Conservation (phyloP, 2,113 vertebrate species). For the Tursiops truncatus region DNA sequence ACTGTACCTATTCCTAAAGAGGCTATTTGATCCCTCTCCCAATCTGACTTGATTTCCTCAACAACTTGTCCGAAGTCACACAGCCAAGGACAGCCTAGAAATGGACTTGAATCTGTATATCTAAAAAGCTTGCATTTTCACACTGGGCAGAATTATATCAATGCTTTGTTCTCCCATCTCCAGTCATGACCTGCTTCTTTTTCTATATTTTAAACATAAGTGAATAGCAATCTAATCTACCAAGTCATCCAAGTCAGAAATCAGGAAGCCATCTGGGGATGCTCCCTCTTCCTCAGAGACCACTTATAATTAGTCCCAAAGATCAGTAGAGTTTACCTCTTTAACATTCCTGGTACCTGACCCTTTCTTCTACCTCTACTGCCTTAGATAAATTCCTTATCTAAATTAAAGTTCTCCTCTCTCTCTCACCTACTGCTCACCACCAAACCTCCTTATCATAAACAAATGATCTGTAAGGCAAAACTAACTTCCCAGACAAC, state of each 20-base stretch:
- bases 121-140: neutral
- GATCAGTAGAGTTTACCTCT: neutral
- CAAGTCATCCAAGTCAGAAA: neutral
- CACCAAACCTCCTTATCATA: neutral
- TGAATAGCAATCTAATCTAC: neutral
- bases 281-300: neutral
- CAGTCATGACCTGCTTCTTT: neutral
- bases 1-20: slow-evolving; percentile 7
- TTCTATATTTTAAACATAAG: neutral
- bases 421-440: neutral
- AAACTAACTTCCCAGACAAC: neutral
- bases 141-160: neutral
- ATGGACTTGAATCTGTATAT: neutral
- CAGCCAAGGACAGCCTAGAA: neutral
- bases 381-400: neutral
- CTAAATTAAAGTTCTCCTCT: neutral
- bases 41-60: neutral
- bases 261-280: neutral
- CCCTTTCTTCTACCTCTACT: neutral
- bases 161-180: neutral
- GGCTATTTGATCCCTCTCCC: neutral
- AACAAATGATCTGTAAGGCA: neutral
- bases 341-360: neutral
- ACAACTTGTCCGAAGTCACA: neutral
- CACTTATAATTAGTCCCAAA: neutral